Conservation (phyloP, 2,888 invertebrate species). For the Myopa tessellatipennis region DNA sequence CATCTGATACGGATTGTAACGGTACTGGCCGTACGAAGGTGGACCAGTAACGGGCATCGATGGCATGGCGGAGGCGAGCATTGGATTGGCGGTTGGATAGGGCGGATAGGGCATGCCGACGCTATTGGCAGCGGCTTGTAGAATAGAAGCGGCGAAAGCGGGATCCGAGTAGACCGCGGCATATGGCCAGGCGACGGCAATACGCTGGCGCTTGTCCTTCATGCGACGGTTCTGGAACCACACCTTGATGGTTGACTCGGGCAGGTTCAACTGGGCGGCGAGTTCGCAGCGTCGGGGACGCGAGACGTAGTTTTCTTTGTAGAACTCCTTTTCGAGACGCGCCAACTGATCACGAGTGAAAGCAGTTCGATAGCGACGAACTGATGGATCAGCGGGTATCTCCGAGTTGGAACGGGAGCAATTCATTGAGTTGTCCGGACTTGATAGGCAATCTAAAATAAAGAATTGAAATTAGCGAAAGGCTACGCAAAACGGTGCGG, state of each 20-base stretch:
- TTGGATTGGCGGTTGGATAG: constrained; percentile 65
- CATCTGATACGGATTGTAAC: constrained; percentile 71
- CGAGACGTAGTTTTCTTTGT: constrained; percentile 97
- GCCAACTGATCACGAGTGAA: constrained; percentile 95
- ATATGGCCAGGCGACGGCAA: constrained; percentile 96
- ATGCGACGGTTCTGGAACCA: constrained; percentile 81
- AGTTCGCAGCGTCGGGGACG: constrained; percentile 94
- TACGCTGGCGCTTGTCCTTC: constrained; percentile 93
- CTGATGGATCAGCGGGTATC: constrained; percentile 73
- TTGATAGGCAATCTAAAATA: constrained; percentile 68
- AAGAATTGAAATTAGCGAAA: neutral
- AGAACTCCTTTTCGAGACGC: constrained; percentile 94
- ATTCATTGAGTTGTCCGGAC: constrained; percentile 66
- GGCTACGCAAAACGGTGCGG: neutral
- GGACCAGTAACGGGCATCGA: constrained; percentile 69
- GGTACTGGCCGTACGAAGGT: constrained; percentile 62
- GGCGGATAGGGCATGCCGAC: constrained; percentile 75
- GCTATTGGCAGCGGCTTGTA: constrained; percentile 87
- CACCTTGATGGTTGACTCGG: constrained; percentile 98
- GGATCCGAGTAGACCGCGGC: constrained; percentile 95
- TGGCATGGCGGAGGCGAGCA: constrained; percentile 70
- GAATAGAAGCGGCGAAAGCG: constrained; percentile 89
- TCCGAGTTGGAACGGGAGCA: constrained; percentile 60
- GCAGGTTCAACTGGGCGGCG: constrained; percentile 90
- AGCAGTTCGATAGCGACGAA: constrained; percentile 93